phyloP scores from a whole-genome alignment of 1,140 invertebrate genomes.

The Scaptomyza pallida region DNA sequence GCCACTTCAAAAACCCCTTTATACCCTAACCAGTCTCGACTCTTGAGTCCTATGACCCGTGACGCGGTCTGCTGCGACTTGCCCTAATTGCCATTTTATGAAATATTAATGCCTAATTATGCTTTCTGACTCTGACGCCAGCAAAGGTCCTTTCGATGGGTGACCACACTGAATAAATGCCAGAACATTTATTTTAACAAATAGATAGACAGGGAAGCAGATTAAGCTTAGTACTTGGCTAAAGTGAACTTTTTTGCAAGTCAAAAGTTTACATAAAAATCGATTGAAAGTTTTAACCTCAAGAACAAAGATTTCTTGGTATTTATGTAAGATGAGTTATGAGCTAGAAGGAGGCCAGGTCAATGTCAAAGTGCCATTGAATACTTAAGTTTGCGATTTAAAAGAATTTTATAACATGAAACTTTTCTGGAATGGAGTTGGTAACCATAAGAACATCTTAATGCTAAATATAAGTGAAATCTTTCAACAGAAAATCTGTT shows the following conservation, averaged over 20 bases:
- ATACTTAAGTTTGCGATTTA: no score
- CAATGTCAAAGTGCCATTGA: no score
- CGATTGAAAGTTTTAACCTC: background rate
- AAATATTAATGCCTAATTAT: constrained; percentile 81
- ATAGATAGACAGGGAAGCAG: background rate
- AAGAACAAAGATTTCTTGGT: background rate
- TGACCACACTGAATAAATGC: constrained; percentile 19
- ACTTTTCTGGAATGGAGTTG: no score
- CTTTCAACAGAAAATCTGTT: no score
- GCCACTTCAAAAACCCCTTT: constrained; percentile 36
- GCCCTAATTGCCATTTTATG: constrained; percentile 71
- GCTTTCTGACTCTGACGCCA: constrained; percentile 34
- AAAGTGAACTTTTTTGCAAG: background rate
- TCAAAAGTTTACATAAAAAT: background rate
- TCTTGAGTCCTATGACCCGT: constrained; percentile 8
- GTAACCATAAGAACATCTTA: no score
- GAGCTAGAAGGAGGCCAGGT: no score
- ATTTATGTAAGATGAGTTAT: background rate
- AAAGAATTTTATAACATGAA: no score
- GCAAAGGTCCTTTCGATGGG: constrained; percentile 11
- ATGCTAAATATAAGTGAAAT: no score
- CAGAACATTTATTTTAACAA: constrained; percentile 16
- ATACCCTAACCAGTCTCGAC: background rate
- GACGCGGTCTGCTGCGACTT: constrained; percentile 2
- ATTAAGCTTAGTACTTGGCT: background rate